phyloP scores from a whole-genome alignment of 2,797 vertebrate genomes.

The Chaunax sp. region DNA sequence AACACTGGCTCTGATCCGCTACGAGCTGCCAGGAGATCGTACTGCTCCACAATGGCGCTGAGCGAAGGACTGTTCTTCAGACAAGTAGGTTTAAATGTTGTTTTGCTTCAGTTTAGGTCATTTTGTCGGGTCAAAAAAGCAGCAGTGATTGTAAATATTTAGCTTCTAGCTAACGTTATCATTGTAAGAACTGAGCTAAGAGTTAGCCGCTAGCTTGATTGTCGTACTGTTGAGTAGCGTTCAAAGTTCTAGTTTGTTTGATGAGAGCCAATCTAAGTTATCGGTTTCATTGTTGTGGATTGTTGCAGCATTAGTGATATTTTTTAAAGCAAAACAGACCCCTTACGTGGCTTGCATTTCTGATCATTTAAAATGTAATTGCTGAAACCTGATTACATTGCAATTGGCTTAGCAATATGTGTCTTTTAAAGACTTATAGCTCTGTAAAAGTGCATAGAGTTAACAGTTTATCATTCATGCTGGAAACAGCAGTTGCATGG shows the following conservation, averaged over 20 bases:
- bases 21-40: constrained; percentile 12
- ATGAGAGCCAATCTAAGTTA: too few relatives aligned
- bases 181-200: background rate
- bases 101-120: accelerated
- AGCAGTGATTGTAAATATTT: background rate
- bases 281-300: accelerated
- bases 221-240: accelerated
- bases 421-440: too few relatives aligned
- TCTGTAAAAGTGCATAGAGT: too few relatives aligned
- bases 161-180: background rate
- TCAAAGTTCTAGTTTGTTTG: background rate
- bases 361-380: too few relatives aligned
- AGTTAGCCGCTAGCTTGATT: constrained; percentile 29
- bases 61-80: constrained; percentile 73
- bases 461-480: background rate
- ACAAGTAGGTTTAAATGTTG: constrained; percentile 63
- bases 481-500: background rate
- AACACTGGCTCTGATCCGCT: background rate
- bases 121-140: accelerated
- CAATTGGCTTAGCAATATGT: too few relatives aligned
- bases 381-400: background rate
- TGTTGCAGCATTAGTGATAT: too few relatives aligned
- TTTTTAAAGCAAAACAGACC: background rate
- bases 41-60: constrained; percentile 61
- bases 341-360: accelerated